phyloP scores from a whole-genome alignment of 2,797 vertebrate species.

The Adrianichthys oophorus region DNA sequence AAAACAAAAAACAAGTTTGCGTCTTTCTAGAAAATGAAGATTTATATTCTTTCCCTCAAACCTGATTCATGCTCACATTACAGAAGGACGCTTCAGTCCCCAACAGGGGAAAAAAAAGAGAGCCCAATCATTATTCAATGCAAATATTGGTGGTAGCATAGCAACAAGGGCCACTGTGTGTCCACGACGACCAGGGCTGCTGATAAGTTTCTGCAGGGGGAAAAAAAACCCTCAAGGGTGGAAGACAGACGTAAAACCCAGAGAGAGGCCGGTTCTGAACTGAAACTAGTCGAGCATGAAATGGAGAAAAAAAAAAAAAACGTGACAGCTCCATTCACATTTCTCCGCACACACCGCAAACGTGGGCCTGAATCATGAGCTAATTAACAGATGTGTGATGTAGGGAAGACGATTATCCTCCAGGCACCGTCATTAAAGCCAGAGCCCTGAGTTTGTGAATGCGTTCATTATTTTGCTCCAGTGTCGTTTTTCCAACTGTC shows the following conservation, averaged over 20 bases:
- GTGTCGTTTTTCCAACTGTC: constrained; percentile 16
- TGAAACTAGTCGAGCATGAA: constrained; percentile 14
- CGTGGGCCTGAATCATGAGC: constrained; percentile 31
- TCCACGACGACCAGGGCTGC: constrained; percentile 41
- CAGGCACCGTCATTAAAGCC: constrained; percentile 24
- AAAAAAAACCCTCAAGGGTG: constrained; percentile 29
- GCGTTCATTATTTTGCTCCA: constrained; percentile 20
- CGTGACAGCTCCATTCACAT: not conserved
- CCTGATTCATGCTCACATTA: constrained; percentile 44
- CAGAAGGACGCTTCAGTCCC: constrained; percentile 52
- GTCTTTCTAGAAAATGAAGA: constrained; percentile 3
- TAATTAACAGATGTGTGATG: constrained; percentile 46
- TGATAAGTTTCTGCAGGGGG: constrained; percentile 40
- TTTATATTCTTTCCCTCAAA: constrained; percentile 26
- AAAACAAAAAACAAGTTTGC: constrained; percentile 7
- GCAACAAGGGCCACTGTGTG: constrained; percentile 68
- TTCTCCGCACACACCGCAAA: constrained; percentile 3
- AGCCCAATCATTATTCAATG: constrained; percentile 75
- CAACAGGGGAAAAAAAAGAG: constrained; percentile 37
- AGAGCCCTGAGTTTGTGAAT: constrained; percentile 5
- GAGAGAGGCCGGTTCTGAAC: constrained; percentile 5
- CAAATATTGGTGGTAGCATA: constrained; percentile 78
- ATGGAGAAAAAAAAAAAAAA: constrained; percentile 23
- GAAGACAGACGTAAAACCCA: constrained; percentile 7
- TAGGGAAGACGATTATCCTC: constrained; percentile 24